These are phyloP conservation scores for Adela reaumurella DNA, from an alignment of 2,888 invertebrate species.

Conservation along the genomic window DNA sequence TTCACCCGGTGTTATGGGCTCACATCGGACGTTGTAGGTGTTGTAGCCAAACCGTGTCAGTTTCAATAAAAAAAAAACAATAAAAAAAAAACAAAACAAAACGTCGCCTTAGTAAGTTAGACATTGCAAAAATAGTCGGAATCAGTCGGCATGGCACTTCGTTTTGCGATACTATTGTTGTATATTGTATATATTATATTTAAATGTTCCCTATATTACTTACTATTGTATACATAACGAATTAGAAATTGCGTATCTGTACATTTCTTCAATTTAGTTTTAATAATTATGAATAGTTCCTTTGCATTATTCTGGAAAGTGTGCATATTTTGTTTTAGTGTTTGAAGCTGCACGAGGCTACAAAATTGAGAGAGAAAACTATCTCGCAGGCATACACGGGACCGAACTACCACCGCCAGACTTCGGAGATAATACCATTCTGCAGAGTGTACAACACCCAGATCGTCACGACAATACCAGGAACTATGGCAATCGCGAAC, in stretches of 20 bases:
- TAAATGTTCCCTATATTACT: too few species aligned
- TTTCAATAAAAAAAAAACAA: not conserved
- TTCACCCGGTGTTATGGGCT: too few species aligned
- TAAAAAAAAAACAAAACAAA: not conserved
- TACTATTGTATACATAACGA: too few species aligned
- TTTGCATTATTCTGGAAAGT: conserved; percentile 5
- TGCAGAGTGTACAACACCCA: conserved; percentile 17
- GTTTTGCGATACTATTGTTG: too few species aligned
- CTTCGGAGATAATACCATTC: conserved; percentile 17
- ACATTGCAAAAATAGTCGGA: too few species aligned
- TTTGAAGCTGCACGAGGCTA: conserved; percentile 66
- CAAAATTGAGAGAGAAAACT: conserved; percentile 60
- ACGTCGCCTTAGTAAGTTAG: too few species aligned
- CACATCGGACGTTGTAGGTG: too few species aligned
- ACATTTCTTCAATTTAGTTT: conserved; percentile 5
- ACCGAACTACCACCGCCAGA: conserved; percentile 20
- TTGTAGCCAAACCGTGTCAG: too few species aligned
- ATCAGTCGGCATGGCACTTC: too few species aligned
- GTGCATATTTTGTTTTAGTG: conserved; percentile 34
- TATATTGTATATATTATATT: too few species aligned
- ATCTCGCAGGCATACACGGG: conserved; percentile 39
- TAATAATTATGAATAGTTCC: not conserved
- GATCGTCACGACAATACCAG: not conserved
- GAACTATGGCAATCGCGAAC: not conserved
- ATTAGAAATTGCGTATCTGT: too few species aligned